Base-by-base conservation (phyloP, 2,888 invertebrate species). In the Nephrocerus scutellatus region DNA sequence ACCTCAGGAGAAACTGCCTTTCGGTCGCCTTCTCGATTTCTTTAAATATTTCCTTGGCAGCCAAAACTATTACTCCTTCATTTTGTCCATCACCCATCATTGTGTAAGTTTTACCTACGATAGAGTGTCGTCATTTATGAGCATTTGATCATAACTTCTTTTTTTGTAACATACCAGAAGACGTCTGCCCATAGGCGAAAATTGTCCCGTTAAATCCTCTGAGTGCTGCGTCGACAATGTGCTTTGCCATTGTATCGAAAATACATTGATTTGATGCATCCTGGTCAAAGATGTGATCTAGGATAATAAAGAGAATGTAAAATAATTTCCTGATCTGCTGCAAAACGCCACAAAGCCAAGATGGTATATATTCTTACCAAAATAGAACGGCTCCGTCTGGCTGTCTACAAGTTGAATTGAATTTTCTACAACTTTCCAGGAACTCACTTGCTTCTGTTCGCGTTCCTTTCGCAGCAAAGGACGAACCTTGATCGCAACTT, bases 131-230 rank as follows among this genome's bases (percentile, higher is more conserved):
- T 30, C 21, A 30, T 33, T 14, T 13, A 30, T 5, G 12, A 9
- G 13, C 20, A 29, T 22, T 25, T 23, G 3, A 29, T 18, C 5
- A 4, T 22, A 10, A 2, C 7, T 4, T 12, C 6, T 10, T 4
- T 26, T 22, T 32, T 19, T 14, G 18, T 18, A 19, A 25, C 41
- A 25, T 47, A 36, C 90, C 92, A 0, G 89, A 89, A 2, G 88
- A 84, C 5, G 90, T 91, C 65, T 91, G 91, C 6, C 91, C 91
- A 62, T 92, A 92, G 0, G 90, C 89, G 70, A 92, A 88, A 48
- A 92, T 80, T 0, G 91, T 91, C 2, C 87, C 89, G 62, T 88
- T 87, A 52, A 85, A 79, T 3, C 88, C 88, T 46, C 76, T 74
- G 10, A 83, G 71, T 2, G 81, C 77, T 1, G 82, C 75, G 45